These are phyloP conservation scores for Sminthurinus signatus DNA, from an alignment of 1,140 invertebrate species.

Conservation along the genomic window DNA sequence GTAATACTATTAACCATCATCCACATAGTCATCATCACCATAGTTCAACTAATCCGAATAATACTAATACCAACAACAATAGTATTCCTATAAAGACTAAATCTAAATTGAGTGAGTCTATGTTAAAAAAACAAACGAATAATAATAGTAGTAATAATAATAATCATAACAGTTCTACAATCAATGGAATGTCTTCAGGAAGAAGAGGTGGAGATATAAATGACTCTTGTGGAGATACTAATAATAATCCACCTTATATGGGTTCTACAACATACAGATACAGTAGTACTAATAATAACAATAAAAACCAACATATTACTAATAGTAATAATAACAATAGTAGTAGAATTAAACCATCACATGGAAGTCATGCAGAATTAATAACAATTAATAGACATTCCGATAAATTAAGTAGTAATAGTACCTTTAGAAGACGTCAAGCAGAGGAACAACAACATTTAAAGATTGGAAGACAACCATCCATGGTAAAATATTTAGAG, in stretches of 20 bases:
- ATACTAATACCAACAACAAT: background rate
- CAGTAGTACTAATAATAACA: background rate
- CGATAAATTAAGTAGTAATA: background rate
- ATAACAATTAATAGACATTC: too few species aligned
- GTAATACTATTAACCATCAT: too few species aligned
- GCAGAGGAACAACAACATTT: background rate
- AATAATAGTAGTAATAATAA: background rate
- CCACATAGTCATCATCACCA: too few species aligned
- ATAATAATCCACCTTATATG: too few species aligned
- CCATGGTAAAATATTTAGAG: too few species aligned
- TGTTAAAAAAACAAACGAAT: too few species aligned
- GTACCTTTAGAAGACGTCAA: background rate
- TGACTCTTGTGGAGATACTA: too few species aligned
- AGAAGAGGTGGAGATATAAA: background rate
- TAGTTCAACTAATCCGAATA: too few species aligned
- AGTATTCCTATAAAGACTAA: too few species aligned
- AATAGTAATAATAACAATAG: too few species aligned
- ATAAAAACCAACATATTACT: background rate
- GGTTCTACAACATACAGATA: background rate
- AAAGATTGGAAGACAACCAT: background rate
- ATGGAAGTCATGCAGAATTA: too few species aligned
- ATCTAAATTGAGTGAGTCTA: background rate
- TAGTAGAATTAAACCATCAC: background rate
- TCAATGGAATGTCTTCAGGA: background rate
- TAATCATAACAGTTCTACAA: background rate